These are phyloP conservation scores for Prionailurus viverrinus DNA, from an alignment of 2,113 vertebrate species.

Conservation along the genomic window DNA sequence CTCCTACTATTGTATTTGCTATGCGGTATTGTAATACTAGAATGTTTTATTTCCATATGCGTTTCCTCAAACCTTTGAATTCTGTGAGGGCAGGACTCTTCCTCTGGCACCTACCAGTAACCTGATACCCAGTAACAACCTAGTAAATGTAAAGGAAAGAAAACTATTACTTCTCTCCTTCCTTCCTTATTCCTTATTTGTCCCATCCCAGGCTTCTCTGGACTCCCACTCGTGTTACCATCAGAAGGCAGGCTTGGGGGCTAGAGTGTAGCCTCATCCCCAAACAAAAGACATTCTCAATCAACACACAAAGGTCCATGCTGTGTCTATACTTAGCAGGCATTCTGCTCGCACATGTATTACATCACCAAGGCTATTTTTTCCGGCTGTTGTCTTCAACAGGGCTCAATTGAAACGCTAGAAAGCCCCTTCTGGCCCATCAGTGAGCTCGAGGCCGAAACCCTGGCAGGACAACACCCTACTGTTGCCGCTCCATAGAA, in stretches of 20 bases:
- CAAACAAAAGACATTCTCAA: constrained; percentile 53
- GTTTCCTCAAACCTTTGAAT: neutral
- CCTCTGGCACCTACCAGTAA: neutral
- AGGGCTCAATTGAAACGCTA: constrained; percentile 67
- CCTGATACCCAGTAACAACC: neutral
- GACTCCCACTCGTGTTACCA: neutral
- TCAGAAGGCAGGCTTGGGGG: neutral
- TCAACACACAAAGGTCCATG: neutral
- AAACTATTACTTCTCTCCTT: neutral
- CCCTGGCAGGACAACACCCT: constrained; percentile 55
- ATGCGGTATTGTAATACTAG: neutral
- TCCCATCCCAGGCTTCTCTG: neutral
- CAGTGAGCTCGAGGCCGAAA: constrained; percentile 17
- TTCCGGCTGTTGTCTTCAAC: constrained; percentile 64
- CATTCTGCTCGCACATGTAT: neutral
- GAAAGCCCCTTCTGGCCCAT: constrained; percentile 37
- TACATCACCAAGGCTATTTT: constrained; percentile 71
- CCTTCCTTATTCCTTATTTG: neutral
- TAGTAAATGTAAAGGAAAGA: neutral
- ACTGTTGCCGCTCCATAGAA: constrained; percentile 60
- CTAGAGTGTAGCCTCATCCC: neutral
- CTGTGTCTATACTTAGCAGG: constrained; percentile 66
- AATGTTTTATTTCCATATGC: neutral
- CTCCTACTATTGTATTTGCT: neutral
- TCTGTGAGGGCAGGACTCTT: neutral